These are phyloP conservation scores for Scaptomyza graminum DNA, from an alignment of 1,140 invertebrate species.

Conservation along the genomic window DNA sequence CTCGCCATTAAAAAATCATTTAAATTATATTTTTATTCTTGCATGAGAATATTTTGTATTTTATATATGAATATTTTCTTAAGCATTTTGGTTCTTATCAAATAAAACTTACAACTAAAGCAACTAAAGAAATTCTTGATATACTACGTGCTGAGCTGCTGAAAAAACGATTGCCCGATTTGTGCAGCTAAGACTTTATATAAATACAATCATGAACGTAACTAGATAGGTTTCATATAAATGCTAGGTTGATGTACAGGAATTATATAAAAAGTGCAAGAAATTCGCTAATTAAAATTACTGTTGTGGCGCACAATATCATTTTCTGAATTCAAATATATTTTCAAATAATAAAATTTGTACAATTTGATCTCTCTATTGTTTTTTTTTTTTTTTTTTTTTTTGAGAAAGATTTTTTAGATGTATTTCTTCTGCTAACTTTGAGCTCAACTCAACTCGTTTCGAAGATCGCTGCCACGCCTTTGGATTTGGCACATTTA, in stretches of 20 bases:
- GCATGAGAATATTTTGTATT: slow-evolving; percentile 76
- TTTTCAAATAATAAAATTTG: slow-evolving; percentile 68
- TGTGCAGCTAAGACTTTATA: slow-evolving; percentile 22
- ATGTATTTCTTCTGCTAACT: slow-evolving; percentile 17
- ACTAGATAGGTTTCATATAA: slow-evolving; percentile 56
- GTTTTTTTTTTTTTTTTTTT: slow-evolving; percentile 3
- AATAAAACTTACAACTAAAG: slow-evolving; percentile 55
- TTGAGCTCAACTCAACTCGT: slow-evolving; percentile 23
- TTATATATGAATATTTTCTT: slow-evolving; percentile 69
- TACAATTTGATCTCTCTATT: slow-evolving; percentile 47
- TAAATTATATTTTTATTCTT: slow-evolving; percentile 47
- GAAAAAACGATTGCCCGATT: slow-evolving; percentile 41
- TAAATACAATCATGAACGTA: slow-evolving; percentile 45
- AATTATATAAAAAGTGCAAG: slow-evolving; percentile 48
- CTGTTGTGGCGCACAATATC: no score
- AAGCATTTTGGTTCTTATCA: slow-evolving; percentile 50
- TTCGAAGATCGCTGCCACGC: not conserved
- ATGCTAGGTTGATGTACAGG: slow-evolving; percentile 58
- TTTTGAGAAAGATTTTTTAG: not conserved
- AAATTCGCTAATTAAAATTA: slow-evolving; percentile 76
- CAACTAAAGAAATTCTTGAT: slow-evolving; percentile 40
- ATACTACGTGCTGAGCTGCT: slow-evolving; percentile 40
- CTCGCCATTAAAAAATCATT: slow-evolving; percentile 8
- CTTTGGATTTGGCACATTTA: slow-evolving; percentile 66
- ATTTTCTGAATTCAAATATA: no score